Conservation (phyloP, 2,888 invertebrate species). For the Rhamphomyia laevipes region DNA sequence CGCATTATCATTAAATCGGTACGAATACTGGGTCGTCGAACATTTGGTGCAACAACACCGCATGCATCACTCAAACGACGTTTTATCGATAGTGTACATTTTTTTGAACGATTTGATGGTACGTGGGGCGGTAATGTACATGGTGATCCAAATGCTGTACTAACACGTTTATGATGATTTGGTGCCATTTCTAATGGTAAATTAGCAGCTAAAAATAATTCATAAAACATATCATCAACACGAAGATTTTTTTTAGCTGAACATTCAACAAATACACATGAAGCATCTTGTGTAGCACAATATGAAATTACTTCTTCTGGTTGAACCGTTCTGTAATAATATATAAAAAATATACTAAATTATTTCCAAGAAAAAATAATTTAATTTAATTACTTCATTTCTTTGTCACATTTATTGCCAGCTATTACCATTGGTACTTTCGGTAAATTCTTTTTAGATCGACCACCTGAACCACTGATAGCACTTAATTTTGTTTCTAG, state of each 20-base stretch:
- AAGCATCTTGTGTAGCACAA: conserved; percentile 61
- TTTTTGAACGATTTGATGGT: conserved; percentile 53
- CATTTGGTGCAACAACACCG: conserved; percentile 81
- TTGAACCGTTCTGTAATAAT: conserved; percentile 52
- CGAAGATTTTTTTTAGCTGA: conserved; percentile 72
- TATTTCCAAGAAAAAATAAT: neutral
- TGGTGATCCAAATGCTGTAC: conserved; percentile 62
- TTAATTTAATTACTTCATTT: conserved; percentile 49
- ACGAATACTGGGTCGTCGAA: conserved; percentile 72
- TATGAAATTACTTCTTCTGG: conserved; percentile 67
- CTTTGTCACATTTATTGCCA: conserved; percentile 77
- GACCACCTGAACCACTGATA: conserved; percentile 45
- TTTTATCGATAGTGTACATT: conserved; percentile 69
- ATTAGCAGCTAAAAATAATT: conserved; percentile 70
- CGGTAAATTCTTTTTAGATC: conserved; percentile 49
- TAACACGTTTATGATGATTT: conserved; percentile 71
- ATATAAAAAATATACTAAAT: neutral
- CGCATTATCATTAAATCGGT: conserved; percentile 83
- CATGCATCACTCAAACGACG: conserved; percentile 75
- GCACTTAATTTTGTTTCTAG: conserved; percentile 72
- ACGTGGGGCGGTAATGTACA: conserved; percentile 60
- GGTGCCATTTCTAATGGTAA: conserved; percentile 82
- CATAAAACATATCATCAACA: conserved; percentile 75
- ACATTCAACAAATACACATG: conserved; percentile 69
- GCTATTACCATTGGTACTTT: conserved; percentile 78